Percentiles rank a stretch among this genome's conserved stretches.
Evolutionary conservation across 2,888 invertebrate species (phyloP).

Genomic region (Caenorhabditis sp.): DNA sequence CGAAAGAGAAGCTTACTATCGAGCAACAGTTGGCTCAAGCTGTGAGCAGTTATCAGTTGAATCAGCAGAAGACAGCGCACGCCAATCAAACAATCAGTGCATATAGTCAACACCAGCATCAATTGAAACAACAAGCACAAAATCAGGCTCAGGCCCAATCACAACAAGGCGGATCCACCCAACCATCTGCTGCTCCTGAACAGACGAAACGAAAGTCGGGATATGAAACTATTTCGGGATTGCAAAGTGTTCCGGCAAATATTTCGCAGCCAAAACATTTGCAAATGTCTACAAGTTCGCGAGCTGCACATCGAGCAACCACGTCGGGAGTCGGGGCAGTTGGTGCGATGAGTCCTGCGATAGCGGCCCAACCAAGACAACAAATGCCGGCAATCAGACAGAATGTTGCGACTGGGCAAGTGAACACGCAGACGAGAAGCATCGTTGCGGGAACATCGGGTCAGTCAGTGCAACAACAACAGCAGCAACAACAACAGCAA

Average conservation of each 20-base stretch:
- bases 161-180: no score
- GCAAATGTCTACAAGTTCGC: neutral
- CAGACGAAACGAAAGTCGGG: slow-evolving; percentile 6
- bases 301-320: no score
- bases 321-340: neutral
- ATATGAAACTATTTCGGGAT: neutral
- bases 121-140: neutral
- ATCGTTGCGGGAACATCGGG: slow-evolving; percentile 8
- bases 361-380: no score
- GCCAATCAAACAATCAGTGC: no score
- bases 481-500: slow-evolving; percentile 1
- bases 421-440: neutral
- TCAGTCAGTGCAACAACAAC: neutral
- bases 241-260: neutral
- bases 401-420: neutral
- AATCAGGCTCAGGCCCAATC: neutral
- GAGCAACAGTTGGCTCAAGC: no score
- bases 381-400: no score
- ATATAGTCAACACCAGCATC: neutral
- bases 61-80: no score
- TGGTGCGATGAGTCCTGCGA: neutral
- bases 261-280: neutral
- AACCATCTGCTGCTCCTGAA: neutral
- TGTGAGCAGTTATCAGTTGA: no score
- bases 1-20: no score